Percentiles rank a stretch among this genome's conserved stretches.
Evolutionary conservation across 2,113 vertebrate genomes (phyloP).

Genomic region (Chinchilla lanigera): DNA sequence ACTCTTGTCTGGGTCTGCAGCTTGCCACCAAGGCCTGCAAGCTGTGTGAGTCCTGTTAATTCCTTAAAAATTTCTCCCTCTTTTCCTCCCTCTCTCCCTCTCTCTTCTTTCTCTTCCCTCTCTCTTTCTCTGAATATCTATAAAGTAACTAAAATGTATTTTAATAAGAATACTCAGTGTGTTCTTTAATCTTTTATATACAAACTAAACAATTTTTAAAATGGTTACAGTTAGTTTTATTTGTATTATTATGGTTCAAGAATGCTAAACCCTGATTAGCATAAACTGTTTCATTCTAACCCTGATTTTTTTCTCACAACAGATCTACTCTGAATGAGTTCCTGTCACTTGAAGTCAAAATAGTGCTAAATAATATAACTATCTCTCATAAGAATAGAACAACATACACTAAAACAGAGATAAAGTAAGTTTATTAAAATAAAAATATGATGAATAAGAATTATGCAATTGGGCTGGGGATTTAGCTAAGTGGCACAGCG

Average conservation of each 20-base stretch:
- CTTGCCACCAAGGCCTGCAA: neutral
- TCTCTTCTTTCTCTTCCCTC: no score
- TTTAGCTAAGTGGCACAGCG: no score
- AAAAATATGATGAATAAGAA: slow-evolving; percentile 21
- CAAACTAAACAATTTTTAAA: neutral
- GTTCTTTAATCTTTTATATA: neutral
- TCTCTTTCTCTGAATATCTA: neutral
- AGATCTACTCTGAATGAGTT: slow-evolving; percentile 22
- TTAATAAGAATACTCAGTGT: neutral
- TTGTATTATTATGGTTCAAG: neutral
- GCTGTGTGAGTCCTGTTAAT: neutral
- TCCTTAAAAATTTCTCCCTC: neutral
- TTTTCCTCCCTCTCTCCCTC: neutral
- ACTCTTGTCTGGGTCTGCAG: neutral
- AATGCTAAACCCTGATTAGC: neutral
- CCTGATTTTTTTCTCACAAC: neutral
- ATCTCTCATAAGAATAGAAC: neutral
- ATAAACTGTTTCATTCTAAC: neutral
- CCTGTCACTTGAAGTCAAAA: slow-evolving; percentile 42
- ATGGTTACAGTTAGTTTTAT: neutral
- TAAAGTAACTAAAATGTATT: neutral
- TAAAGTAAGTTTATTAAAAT: slow-evolving; percentile 14
- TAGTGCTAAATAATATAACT: slow-evolving; percentile 11
- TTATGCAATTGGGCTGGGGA: neutral
- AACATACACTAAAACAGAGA: slow-evolving; percentile 13